A percentile compares a stretch with the other conserved stretches of the same genome.
Conservation (phyloP, 2,797 vertebrate genomes). For the Anomalospiza imberbis region DNA sequence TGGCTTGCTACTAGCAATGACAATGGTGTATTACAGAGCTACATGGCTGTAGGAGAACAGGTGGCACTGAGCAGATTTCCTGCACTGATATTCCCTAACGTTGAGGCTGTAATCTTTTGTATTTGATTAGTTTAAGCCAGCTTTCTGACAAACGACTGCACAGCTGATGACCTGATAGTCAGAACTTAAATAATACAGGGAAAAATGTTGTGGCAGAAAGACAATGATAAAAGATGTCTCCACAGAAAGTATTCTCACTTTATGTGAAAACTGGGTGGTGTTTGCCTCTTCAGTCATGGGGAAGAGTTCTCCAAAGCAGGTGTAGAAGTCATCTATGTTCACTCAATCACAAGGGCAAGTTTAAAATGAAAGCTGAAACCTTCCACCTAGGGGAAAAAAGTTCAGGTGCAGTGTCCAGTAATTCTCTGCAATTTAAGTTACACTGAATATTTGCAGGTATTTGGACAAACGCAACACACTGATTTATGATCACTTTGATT, state of each 20-base stretch:
- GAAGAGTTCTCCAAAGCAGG: background rate
- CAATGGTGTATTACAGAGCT: background rate
- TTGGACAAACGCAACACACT: background rate
- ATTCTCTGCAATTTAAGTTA: background rate
- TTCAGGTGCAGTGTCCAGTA: background rate
- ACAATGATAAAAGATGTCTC: background rate
- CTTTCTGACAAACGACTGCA: conserved; percentile 10
- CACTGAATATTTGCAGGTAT: background rate
- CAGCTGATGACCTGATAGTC: conserved; percentile 24
- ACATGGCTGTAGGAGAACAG: background rate
- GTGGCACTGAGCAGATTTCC: background rate
- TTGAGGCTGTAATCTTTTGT: background rate
- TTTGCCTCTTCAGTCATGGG: background rate
- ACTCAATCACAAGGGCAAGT: background rate
- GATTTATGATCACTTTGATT: background rate
- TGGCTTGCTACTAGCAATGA: background rate
- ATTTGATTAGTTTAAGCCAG: conserved; percentile 15
- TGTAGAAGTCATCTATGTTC: background rate
- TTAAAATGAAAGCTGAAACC: background rate
- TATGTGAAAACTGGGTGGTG: background rate
- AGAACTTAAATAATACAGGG: conserved; percentile 1
- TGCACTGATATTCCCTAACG: background rate
- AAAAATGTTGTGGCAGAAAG: background rate
- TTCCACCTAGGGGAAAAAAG: background rate
- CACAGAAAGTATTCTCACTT: background rate